Evolutionary conservation across 2,888 invertebrate species (phyloP).

Genomic region (Amphipyra tragopoginis): DNA sequence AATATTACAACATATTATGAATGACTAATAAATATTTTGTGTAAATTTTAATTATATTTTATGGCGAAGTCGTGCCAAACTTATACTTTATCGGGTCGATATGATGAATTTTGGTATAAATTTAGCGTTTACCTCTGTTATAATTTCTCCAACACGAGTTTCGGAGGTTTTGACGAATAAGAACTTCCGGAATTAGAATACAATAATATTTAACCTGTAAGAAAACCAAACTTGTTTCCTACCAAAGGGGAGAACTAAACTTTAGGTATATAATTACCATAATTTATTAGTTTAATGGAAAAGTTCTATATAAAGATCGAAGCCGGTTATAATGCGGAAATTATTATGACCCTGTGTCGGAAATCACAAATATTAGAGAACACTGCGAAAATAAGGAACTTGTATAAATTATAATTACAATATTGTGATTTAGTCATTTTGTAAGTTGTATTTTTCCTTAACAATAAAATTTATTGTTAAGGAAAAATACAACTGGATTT

Average conservation of each 20-base stretch:
- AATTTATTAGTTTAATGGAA: neutral
- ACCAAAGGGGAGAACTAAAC: no score
- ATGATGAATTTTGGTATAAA: neutral
- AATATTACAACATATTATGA: constrained; percentile 14
- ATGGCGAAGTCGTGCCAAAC: constrained; percentile 1
- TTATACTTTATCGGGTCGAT: neutral
- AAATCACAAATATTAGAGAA: neutral
- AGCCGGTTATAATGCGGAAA: neutral
- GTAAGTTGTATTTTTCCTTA: constrained; percentile 2
- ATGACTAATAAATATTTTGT: constrained; percentile 19
- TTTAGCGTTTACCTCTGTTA: neutral
- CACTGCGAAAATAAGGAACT: no score
- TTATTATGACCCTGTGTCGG: neutral
- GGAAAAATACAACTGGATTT: constrained; percentile 4
- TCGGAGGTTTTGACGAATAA: neutral
- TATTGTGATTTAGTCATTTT: no score
- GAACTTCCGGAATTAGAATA: no score
- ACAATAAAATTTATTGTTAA: neutral
- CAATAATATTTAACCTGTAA: no score
- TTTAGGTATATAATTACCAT: neutral
- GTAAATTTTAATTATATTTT: constrained; percentile 5
- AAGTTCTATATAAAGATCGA: neutral
- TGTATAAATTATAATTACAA: no score
- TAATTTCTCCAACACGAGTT: neutral
- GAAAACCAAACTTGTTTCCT: no score